Percentiles rank a stretch among this genome's conserved stretches.
Evolutionary conservation across 2,797 vertebrate species (phyloP).

Genomic region (Gymnoscopelus microlampas): DNA sequence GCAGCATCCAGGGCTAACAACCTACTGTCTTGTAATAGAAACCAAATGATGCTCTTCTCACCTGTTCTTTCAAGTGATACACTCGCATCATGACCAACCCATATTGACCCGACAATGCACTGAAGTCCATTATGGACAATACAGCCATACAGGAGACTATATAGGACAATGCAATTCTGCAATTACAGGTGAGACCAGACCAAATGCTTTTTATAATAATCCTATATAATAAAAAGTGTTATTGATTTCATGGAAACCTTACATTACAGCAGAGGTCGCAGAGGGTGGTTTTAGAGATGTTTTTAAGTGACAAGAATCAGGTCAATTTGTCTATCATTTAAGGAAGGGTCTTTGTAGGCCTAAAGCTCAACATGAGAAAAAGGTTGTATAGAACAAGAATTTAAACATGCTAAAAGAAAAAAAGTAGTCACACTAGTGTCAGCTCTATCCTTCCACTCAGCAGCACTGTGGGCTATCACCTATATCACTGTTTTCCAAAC

Average conservation of each 20-base stretch:
- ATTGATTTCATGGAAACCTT: constrained; percentile 61
- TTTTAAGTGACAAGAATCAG: no score
- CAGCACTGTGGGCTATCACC: no score
- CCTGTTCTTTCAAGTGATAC: constrained; percentile 12
- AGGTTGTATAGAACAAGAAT: no score
- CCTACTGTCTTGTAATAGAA: constrained; percentile 35
- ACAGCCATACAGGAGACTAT: constrained; percentile 24
- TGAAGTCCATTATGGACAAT: constrained; percentile 38
- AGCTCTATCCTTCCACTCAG: no score
- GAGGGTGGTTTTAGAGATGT: no score
- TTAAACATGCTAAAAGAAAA: no score
- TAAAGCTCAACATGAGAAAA: no score
- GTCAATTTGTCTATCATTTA: no score
- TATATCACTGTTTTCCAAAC: no score
- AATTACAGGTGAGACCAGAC: neutral
- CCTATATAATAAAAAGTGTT: constrained; percentile 49
- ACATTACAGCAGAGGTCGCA: neutral
- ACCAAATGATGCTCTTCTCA: constrained; percentile 38
- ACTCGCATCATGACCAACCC: constrained; percentile 39
- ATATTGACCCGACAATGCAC: constrained; percentile 54
- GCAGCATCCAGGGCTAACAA: no score
- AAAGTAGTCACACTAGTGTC: no score
- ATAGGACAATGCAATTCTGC: constrained; percentile 38
- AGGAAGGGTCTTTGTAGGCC: no score
- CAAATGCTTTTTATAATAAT: constrained; percentile 53